Conservation (phyloP, 2,113 vertebrate species). For the Urocynchramus pylzowi region DNA sequence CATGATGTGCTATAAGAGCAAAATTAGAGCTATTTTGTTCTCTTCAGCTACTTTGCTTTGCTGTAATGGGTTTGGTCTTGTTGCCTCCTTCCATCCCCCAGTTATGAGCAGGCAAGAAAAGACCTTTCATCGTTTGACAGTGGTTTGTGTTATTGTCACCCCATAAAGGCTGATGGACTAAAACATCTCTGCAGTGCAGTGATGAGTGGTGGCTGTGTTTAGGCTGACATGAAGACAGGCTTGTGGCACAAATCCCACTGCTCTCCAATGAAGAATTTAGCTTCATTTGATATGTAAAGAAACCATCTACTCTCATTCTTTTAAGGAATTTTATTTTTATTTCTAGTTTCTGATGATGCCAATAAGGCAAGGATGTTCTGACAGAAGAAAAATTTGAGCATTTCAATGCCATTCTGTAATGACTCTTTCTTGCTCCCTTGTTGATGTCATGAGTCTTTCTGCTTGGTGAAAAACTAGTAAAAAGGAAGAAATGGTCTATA, state of each 20-base stretch:
- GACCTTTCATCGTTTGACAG: slow-evolving; percentile 12
- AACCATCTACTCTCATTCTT: not conserved
- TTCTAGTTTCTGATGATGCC: not conserved
- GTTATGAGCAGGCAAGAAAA: not conserved
- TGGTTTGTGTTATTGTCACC: slow-evolving; percentile 61
- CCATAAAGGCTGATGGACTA: slow-evolving; percentile 45
- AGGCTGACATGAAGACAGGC: slow-evolving; percentile 45
- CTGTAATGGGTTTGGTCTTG: not conserved
- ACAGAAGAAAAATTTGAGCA: not conserved
- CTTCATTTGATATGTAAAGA: not conserved
- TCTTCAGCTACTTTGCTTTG: not conserved
- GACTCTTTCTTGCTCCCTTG: slow-evolving; percentile 6
- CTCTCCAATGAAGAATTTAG: not conserved
- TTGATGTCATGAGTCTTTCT: not conserved
- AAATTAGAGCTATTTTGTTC: not conserved
- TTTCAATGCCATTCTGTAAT: not conserved
- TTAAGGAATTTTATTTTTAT: slow-evolving; percentile 4
- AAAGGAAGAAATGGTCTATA: not conserved
- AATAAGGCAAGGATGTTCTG: not conserved
- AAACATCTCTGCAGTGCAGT: not conserved
- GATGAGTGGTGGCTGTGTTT: slow-evolving; percentile 43
- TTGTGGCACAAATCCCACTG: slow-evolving; percentile 46
- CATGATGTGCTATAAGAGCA: not conserved
- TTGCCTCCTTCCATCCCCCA: not conserved
- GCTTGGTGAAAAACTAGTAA: not conserved